Evolutionary conservation across 2,113 vertebrate genomes (phyloP), one percentile per base, ranked within the genome.

Genomic region (Numida meleagris): DNA sequence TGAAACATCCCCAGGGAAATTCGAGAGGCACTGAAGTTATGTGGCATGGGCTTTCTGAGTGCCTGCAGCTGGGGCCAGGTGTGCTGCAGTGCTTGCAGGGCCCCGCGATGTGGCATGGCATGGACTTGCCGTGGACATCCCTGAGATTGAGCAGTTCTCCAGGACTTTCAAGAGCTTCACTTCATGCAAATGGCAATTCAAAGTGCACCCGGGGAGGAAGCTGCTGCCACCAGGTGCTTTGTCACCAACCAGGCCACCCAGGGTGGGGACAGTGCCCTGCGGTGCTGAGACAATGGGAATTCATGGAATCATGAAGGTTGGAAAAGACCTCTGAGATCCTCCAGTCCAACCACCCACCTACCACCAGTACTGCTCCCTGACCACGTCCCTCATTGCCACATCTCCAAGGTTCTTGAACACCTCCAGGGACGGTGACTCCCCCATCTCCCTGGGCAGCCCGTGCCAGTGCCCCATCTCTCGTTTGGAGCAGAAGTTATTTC

Each of bases 81-180:
- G 34, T 72, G 42, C 17, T 62, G 2, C 11, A 21, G 12, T 4
- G 11, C 16, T 4, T 58, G 55, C 51, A 31, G 51, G 51, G 51
- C 51, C 31, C 51, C 0, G 0, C 0, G 2, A 18, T 50, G 18
- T 55, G 23, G 5, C 25, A 7, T 29, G 9, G 20, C 7, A 12
- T 4, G 48, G 36, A 1, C 65, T 78, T 53, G 25, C 8, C 14
- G 1, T 48, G 58, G 23, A 31, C 50, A 38, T 59, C 24, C 14
- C 42, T 38, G 31, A 80, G 80, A 63, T 38, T 74, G 51, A 33
- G 34, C 36, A 29, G 0, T 34, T 76, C 24, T 34, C 34, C 14
- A 82, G 36, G 33, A 42, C 63, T 63, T 70, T 82, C 25, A 24
- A 66, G 45, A 73, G 33, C 20, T 67, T 62, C 4, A 27, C 8